Percentiles rank a stretch among this genome's conserved stretches.
Evolutionary conservation across 1,140 invertebrate species (phyloP).

Genomic region (Monomorium pharaonis): DNA sequence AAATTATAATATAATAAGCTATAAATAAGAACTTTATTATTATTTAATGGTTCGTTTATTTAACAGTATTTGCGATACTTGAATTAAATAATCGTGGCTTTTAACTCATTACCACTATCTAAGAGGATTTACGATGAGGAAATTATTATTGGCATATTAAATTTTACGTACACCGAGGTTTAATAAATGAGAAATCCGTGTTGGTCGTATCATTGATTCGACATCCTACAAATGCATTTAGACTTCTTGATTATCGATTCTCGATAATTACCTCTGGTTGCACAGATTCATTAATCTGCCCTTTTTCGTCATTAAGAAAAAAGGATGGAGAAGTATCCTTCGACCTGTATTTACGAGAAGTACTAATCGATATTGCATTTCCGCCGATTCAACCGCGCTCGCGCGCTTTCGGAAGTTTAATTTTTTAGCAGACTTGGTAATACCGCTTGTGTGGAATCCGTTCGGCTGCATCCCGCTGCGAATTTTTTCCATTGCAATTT

Average conservation of each 20-base stretch:
- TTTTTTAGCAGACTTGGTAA: conserved; percentile 53
- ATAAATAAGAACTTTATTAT: conserved; percentile 2
- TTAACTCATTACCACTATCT: conserved; percentile 38
- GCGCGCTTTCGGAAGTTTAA: conserved; percentile 42
- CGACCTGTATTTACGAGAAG: conserved; percentile 45
- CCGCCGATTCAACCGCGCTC: conserved; percentile 44
- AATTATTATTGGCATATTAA: conserved; percentile 47
- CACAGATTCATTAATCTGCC: conserved; percentile 46
- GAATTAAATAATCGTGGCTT: conserved; percentile 30
- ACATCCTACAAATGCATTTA: conserved; percentile 54
- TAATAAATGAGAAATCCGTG: conserved; percentile 45
- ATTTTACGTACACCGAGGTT: conserved; percentile 36
- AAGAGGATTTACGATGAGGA: conserved; percentile 30
- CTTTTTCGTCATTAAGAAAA: conserved; percentile 58
- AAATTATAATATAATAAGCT: neutral
- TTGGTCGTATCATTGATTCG: conserved; percentile 44
- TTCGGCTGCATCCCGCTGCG: neutral
- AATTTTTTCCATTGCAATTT: conserved; percentile 25
- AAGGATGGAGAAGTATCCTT: conserved; percentile 36
- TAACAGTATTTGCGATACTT: neutral
- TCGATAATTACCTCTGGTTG: conserved; percentile 46
- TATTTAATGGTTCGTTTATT: neutral
- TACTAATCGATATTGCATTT: conserved; percentile 57
- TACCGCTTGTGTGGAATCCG: conserved; percentile 14
- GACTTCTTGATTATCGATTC: conserved; percentile 60